Conservation (phyloP, 2,888 invertebrate genomes). For the Candidula unifasciata region DNA sequence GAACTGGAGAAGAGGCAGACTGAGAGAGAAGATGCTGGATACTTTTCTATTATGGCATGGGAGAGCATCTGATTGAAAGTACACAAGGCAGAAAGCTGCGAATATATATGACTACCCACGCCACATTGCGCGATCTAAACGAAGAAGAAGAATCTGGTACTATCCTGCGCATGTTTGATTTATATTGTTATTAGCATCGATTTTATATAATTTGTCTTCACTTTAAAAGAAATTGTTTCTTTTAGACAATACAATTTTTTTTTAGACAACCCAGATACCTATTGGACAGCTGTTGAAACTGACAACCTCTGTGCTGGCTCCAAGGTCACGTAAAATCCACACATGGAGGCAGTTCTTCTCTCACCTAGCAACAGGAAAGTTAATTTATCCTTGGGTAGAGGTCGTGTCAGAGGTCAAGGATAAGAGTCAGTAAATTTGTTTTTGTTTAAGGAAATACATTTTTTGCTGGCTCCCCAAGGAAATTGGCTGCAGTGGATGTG, state of each 20-base stretch:
- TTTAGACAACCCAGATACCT: constrained; percentile 43
- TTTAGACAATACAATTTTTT: not conserved
- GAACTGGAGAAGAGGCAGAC: too few species aligned
- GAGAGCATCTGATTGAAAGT: too few species aligned
- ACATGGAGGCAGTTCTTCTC: constrained; percentile 49
- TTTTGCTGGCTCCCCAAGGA: too few species aligned
- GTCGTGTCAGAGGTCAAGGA: not conserved
- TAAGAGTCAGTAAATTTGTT: not conserved
- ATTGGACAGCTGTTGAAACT: constrained; percentile 19
- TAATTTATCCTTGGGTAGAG: constrained; percentile 73
- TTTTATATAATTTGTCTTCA: not conserved
- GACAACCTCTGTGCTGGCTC: not conserved
- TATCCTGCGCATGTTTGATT: too few species aligned
- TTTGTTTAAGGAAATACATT: too few species aligned
- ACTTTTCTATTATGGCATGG: too few species aligned
- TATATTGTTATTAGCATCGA: not conserved
- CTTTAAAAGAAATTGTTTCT: not conserved
- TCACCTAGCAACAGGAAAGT: constrained; percentile 59
- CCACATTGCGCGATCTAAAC: too few species aligned
- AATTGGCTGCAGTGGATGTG: too few species aligned
- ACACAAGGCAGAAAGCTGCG: too few species aligned
- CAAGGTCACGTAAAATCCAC: constrained; percentile 3
- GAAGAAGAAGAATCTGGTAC: too few species aligned
- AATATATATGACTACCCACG: too few species aligned
- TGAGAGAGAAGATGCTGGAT: too few species aligned